Evolutionary conservation across 2,113 vertebrate genomes (phyloP), one percentile per base, ranked within the genome.

Genomic region (Prionailurus bengalensis): DNA sequence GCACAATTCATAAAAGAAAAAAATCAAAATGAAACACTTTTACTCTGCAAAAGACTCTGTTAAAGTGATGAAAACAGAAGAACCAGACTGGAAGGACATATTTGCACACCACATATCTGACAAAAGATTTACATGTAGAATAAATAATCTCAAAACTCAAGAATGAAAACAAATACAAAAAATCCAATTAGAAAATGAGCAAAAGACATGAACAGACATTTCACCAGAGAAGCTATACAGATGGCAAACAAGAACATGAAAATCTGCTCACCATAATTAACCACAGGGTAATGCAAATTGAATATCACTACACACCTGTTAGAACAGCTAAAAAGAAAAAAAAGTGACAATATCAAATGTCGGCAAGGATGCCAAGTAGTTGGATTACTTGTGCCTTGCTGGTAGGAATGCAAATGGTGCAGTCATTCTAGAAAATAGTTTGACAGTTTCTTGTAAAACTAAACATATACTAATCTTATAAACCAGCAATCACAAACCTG

Each of bases 281-380:
- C 61, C 15, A 84, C 71, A 94, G 53, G 61, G 19, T 93, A 91
- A 91, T 55, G 9, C 13, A 95, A 88, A 71, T 58, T 81, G 65
- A 78, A 61, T 21, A 33, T 68, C 11, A 79, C 12, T 65, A 13
- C 3, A 45, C 4, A 80, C 15, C 13, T 92, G 73, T 80, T 42
- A 91, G 80, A 86, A 78, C 15, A 58, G 33, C 51, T 89, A 89
- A 83, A 91, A 86, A 48, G 74, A 48, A 65, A 25, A 84, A 58
- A 89, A 25, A 89, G 51, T 55, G 31, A 12, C 82, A 83, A 86
- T 68, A 84, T n/a, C 27, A 70, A 91, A 87, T 63, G 31, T 89
- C 55, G 19, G 33, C 51, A 76, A 82, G 19, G 21, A 78, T 45
- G 23, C 63, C n/a, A 16, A 94, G 51, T 19, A 86, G 7, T 33